Percentiles rank a stretch among this genome's conserved stretches.
Evolutionary conservation across 2,113 vertebrate genomes (phyloP).

Genomic region (Corydoras maculifer): DNA sequence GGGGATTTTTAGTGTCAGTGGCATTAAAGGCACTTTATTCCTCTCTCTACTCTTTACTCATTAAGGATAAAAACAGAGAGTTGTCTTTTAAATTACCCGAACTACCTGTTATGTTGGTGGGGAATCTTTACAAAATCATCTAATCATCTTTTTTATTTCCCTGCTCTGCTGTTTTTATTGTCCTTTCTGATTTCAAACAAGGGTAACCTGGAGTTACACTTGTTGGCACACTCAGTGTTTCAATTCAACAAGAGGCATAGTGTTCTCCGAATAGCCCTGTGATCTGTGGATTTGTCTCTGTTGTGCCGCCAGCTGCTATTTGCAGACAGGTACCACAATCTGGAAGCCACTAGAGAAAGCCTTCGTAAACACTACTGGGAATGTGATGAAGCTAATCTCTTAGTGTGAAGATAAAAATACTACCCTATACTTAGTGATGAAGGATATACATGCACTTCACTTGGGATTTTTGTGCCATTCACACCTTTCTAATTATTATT

Average conservation of each 20-base stretch:
- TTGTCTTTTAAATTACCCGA: no score
- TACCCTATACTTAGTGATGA: background rate
- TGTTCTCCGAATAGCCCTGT: conserved; percentile 24
- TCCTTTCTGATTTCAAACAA: background rate
- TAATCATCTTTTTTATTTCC: no score
- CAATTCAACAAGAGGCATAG: conserved; percentile 11
- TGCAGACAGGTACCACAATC: background rate
- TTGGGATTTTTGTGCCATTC: no score
- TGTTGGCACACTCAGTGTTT: conserved; percentile 17
- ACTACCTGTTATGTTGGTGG: no score
- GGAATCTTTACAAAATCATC: no score
- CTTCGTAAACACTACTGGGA: conserved; percentile 2
- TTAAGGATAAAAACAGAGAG: no score
- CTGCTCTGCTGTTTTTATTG: no score
- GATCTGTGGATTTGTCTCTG: conserved; percentile 20
- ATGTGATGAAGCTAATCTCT: background rate
- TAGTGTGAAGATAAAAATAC: conserved; percentile 12
- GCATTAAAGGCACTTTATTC: no score
- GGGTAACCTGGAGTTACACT: conserved; percentile 13
- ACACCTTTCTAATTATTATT: no score
- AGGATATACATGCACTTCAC: no score
- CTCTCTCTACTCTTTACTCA: no score
- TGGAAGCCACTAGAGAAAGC: conserved; percentile 9
- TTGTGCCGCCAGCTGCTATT: conserved; percentile 21
- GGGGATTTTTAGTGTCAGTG: no score